Evolutionary conservation across 2,888 invertebrate species (phyloP), one percentile per base, ranked within the genome.

Genomic region (Drosophila histrio): DNA sequence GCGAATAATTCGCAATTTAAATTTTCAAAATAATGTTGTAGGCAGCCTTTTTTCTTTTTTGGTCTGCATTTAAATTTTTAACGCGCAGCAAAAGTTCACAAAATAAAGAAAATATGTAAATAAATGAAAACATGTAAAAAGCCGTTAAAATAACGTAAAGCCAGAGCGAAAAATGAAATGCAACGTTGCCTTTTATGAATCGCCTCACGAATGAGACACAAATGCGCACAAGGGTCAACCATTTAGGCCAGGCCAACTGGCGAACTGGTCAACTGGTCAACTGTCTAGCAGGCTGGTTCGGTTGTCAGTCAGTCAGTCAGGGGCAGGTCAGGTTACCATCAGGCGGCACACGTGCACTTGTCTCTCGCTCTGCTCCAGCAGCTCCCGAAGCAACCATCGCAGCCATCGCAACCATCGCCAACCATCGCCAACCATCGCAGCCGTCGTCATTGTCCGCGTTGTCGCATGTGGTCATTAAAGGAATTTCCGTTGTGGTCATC

Each of bases 401-500:
- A 53, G 47, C 30, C 41, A 39, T 26, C 36, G 49, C 59, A 41
- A 32, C 46, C 47, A 36, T 72, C 44, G 58, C 57, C 77, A 67
- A n/a, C n/a, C n/a, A 30, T 22, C 38, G 49, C 41, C 46, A 53
- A 50, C 30, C 41, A 39, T 26, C 36, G 49, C 59, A 41, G 36
- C 46, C 47, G 39, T 72, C 44, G 58, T 60, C 77, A 67, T 74
- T 74, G 77, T 68, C 62, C 68, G 62, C 72, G 71, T 79, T 73
- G 79, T 78, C 72, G 72, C 73, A 82, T 72, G 72, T 74, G 77
- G 83, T 81, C 82, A 80, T 82, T 80, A 85, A 84, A 82, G 79
- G 82, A 87, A 87, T 89, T 84, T 87, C 89, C 89, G 82, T 79
- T 78, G 79, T 81, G 87, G 75, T 70, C 85, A 82, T 67, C 82